Base-by-base conservation (phyloP, 2,888 invertebrate genomes). In the Mayetiola destructor region DNA sequence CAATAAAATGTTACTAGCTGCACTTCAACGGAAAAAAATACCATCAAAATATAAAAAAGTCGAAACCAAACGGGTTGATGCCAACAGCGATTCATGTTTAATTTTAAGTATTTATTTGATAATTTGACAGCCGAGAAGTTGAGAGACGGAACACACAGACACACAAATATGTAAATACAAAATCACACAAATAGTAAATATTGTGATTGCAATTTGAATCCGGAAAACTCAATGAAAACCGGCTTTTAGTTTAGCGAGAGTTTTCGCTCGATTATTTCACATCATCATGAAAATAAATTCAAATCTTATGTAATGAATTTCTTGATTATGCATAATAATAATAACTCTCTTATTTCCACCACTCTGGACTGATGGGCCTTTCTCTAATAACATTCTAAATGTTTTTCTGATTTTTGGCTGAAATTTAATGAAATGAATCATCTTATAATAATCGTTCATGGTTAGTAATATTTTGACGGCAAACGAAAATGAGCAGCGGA, bases 171-270 rank as follows among this genome's bases (percentile, higher is more conserved):
- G n/a, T n/a, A n/a, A n/a, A n/a, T n/a, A n/a, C n/a, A n/a, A n/a
- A n/a, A n/a, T n/a, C n/a, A n/a, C n/a, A n/a, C n/a, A n/a, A n/a
- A n/a, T n/a, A n/a, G n/a, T n/a, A n/a, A n/a, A n/a, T n/a, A n/a
- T n/a, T n/a, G n/a, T 42, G 21, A 27, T n/a, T 27, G 48, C 48
- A 48, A 27, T 12, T n/a, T 9, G 16, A 48, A 27, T 27, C 27
- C 48, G 48, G 48, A 48, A 48, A 48, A 48, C n/a, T 27, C 23
- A 48, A 4, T 48, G n/a, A 48, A 39, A 40, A 40, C 40, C 18
- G 27, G 48, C 8, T 48, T 48, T 48, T n/a, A n/a, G n/a, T n/a
- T n/a, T n/a, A n/a, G n/a, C n/a, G n/a, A n/a, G n/a, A n/a, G n/a
- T n/a, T n/a, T 23, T 42, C 42, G 23, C 42, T 42, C 42, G 42